phyloP scores from a whole-genome alignment of 2,797 vertebrate genomes.

The Enteromius mattozi region DNA sequence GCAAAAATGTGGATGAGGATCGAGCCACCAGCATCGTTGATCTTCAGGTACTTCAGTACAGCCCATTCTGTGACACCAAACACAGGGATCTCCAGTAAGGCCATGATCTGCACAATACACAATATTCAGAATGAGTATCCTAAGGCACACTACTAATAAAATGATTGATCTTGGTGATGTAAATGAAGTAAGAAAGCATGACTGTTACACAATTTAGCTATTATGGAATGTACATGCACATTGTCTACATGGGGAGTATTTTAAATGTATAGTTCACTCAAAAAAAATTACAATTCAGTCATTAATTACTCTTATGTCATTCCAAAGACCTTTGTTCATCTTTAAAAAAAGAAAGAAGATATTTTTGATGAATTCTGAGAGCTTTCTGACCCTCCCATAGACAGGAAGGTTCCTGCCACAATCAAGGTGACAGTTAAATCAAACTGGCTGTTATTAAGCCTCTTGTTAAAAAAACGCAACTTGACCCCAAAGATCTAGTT shows the following conservation, averaged over 20 bases:
- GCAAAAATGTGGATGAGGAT: constrained; percentile 87
- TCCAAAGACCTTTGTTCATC: too few species aligned
- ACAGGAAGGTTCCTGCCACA: too few species aligned
- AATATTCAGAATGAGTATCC: neutral
- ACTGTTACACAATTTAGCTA: neutral
- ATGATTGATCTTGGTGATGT: neutral
- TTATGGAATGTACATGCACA: neutral
- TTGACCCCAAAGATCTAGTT: too few species aligned
- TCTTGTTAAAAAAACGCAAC: too few species aligned
- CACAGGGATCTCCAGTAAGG: constrained; percentile 79
- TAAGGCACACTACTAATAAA: neutral
- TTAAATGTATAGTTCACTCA: neutral
- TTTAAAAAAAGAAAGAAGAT: too few species aligned
- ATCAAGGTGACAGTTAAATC: too few species aligned
- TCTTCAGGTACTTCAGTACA: constrained; percentile 74
- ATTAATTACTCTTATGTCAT: too few species aligned
- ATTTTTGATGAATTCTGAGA: too few species aligned
- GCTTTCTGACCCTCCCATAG: too few species aligned
- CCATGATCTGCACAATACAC: constrained; percentile 70
- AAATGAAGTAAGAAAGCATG: neutral
- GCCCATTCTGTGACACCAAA: constrained; percentile 82
- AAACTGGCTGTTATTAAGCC: too few species aligned
- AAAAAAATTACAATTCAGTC: too few species aligned
- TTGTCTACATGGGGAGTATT: neutral
- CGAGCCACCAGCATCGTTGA: constrained; percentile 85